These are phyloP conservation scores for Toxostoma redivivum DNA, from an alignment of 2,113 vertebrate genomes.

Conservation along the genomic window DNA sequence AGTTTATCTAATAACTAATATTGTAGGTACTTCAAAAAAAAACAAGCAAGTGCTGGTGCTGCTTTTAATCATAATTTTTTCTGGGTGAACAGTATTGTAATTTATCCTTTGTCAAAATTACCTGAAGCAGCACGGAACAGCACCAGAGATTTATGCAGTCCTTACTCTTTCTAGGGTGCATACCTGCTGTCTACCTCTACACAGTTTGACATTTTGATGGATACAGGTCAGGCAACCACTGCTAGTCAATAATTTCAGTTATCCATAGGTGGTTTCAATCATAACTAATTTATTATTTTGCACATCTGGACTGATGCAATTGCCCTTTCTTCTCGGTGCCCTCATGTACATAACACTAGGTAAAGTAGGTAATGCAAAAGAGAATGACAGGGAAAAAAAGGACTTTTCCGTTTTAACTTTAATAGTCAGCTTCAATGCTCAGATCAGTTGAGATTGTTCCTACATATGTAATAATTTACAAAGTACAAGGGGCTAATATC, in stretches of 20 bases:
- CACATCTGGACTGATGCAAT: neutral
- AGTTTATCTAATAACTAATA: neutral
- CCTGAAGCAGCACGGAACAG: neutral
- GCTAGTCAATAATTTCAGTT: slow-evolving; percentile 55
- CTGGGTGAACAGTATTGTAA: neutral
- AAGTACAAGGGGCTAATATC: neutral
- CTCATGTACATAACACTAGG: neutral
- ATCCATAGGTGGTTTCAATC: slow-evolving; percentile 14
- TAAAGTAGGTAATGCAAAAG: neutral
- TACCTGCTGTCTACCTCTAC: slow-evolving; percentile 31
- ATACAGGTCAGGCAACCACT: slow-evolving; percentile 50
- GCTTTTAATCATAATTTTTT: neutral
- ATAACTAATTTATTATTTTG: slow-evolving; percentile 30
- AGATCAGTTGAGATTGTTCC: neutral
- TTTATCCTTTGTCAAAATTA: neutral
- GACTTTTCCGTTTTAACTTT: neutral
- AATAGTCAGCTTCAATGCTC: neutral
- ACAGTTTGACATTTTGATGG: slow-evolving; percentile 57
- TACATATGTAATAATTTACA: neutral
- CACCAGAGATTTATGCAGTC: slow-evolving; percentile 29
- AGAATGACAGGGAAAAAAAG: neutral
- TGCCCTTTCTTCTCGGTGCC: neutral
- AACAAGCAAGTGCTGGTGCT: neutral
- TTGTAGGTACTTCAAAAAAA: neutral
- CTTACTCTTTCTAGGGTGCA: neutral